phyloP scores from a whole-genome alignment of 2,888 invertebrate species.

The Sturmia bella region DNA sequence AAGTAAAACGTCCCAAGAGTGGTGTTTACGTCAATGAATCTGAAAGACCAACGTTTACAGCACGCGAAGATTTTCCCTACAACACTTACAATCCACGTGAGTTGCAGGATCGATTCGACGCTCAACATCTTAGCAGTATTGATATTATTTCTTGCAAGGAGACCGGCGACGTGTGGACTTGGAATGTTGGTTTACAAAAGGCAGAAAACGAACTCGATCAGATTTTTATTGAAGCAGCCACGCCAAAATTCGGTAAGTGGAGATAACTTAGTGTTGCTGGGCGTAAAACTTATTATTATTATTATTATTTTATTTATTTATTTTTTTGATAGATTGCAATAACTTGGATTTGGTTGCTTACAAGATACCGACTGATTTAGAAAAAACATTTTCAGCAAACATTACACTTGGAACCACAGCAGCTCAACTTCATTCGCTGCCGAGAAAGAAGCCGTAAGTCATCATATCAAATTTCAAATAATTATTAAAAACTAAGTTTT shows the following conservation, averaged over 20 bases:
- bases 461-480: neutral
- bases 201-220: slow-evolving; percentile 75
- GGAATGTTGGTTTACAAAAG: slow-evolving; percentile 76
- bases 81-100: slow-evolving; percentile 79
- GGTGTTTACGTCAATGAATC: slow-evolving; percentile 79
- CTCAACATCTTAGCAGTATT: slow-evolving; percentile 73
- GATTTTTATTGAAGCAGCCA: slow-evolving; percentile 72
- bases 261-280: neutral
- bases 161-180: slow-evolving; percentile 77
- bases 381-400: slow-evolving; percentile 76
- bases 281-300: neutral
- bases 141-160: slow-evolving; percentile 75
- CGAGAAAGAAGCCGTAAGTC: slow-evolving; percentile 51
- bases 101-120: slow-evolving; percentile 77
- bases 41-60: slow-evolving; percentile 68
- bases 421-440: slow-evolving; percentile 71
- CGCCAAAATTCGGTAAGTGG: slow-evolving; percentile 75
- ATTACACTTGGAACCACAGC: slow-evolving; percentile 76
- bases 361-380: slow-evolving; percentile 77
- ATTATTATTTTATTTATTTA: neutral
- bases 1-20: slow-evolving; percentile 78
- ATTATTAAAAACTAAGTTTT: no score
- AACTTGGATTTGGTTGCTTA: slow-evolving; percentile 74
- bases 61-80: slow-evolving; percentile 74
- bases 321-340: slow-evolving; percentile 69